Conservation (phyloP, 2,797 vertebrate species). For the Acropternis orthonyx region DNA sequence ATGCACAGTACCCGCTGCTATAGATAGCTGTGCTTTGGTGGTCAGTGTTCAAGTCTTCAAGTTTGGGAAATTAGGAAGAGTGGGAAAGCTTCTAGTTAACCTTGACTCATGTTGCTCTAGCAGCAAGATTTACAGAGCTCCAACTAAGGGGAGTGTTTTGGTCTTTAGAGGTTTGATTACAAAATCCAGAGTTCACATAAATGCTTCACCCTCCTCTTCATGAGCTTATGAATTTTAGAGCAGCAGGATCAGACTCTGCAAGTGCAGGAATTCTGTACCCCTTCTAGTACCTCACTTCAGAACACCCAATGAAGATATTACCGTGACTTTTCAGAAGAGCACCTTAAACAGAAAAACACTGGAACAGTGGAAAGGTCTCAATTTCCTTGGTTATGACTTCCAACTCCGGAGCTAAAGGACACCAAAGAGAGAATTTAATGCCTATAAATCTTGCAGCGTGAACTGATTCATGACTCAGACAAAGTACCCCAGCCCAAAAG, state of each 20-base stretch:
- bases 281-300: neutral
- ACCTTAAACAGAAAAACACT: neutral
- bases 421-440: neutral
- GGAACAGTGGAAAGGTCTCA: neutral
- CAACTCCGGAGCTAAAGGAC: neutral
- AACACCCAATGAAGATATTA: neutral
- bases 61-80: neutral
- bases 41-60: neutral
- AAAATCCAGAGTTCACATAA: neutral
- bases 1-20: neutral
- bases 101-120: neutral
- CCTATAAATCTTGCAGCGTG: neutral
- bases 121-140: neutral
- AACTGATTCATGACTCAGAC: conserved; percentile 42
- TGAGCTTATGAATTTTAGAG: neutral
- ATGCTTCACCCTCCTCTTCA: neutral
- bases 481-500: neutral
- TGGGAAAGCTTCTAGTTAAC: neutral
- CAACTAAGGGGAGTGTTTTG: fast-evolving
- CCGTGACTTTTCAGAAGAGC: neutral
- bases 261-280: neutral
- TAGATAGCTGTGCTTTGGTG: neutral
- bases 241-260: neutral
- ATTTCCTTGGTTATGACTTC: conserved; percentile 13
- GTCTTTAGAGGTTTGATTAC: neutral